These are phyloP conservation scores for Pelobates fuscus DNA, from an alignment of 2,113 vertebrate species.

Conservation along the genomic window DNA sequence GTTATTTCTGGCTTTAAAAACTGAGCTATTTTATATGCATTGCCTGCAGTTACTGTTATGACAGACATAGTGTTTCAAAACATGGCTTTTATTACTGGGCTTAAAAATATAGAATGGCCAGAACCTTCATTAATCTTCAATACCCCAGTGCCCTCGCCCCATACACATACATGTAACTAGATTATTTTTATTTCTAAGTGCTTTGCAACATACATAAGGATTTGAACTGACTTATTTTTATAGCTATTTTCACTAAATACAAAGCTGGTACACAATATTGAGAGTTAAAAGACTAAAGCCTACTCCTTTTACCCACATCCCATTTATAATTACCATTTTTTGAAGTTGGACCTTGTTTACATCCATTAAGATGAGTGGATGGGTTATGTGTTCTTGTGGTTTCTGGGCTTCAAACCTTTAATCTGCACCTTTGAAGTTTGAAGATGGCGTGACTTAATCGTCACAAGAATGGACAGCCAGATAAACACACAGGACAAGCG, in stretches of 20 bases:
- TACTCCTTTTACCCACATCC: slow-evolving; percentile 32
- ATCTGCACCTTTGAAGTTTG: slow-evolving; percentile 34
- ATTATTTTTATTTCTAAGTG: no score
- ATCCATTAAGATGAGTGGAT: slow-evolving; percentile 9
- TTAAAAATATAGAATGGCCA: no score
- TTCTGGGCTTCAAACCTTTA: slow-evolving; percentile 19
- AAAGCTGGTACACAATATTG: neutral
- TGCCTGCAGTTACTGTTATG: no score
- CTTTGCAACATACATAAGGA: no score
- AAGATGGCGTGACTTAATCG: slow-evolving; percentile 28
- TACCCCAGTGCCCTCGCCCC: no score
- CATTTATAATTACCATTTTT: slow-evolving; percentile 31
- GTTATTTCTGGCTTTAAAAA: no score
- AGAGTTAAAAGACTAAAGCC: slow-evolving; percentile 32
- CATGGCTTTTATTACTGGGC: no score
- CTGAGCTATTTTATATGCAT: no score
- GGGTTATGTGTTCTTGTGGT: slow-evolving; percentile 13
- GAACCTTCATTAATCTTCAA: no score
- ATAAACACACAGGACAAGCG: neutral
- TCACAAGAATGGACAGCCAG: neutral
- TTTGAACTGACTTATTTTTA: no score
- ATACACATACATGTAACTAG: no score
- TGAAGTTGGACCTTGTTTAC: slow-evolving; percentile 39
- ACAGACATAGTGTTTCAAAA: no score
- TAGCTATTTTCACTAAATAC: neutral